Evolutionary conservation across 2,888 invertebrate species (phyloP), one percentile per base, ranked within the genome.

Genomic region (Psylliodes chrysocephalus): DNA sequence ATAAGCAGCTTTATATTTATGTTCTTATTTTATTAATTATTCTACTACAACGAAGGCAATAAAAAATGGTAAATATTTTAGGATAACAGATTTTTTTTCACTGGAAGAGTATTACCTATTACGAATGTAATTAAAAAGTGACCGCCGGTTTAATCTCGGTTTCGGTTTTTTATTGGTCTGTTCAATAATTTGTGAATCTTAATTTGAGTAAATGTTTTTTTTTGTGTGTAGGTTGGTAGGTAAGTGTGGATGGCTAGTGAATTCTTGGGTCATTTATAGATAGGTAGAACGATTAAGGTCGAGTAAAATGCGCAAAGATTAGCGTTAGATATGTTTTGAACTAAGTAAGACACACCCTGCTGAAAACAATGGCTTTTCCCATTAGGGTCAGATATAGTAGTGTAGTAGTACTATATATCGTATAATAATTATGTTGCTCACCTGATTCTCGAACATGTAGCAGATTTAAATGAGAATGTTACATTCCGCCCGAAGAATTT

Each of bases 391-490:
- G 47, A 49, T 49, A 47, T 47, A 47, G 47, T 47, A 47, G 47
- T 47, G 28, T 49, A 49, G 49, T 49, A 49, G 49, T 57, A 61
- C 28, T 61, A 25, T 54, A 60, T 53, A 53, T 53, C 44, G 19
- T 46, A 46, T 60, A 60, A 46, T 46, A 25, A 60, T 54, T 54
- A 54, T 22, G 38, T 54, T 60, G 33, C 60, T 60, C 60, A 60
- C 52, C 35, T 51, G 57, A 52, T 59, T 53, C 44, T 35, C 44
- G 44, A 55, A 22, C 54, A 52, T 60, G 53, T 60, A 64, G 60
- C 52, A 60, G 49, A 60, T 60, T 55, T 60, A 60, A 60, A 60
- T 60, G 40, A 64, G 64, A 64, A 60, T 64, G 56, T 55, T 60
- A 60, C 19, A 55, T 55, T 60, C 49, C 22, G 64, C 64, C 64